Evolutionary conservation across 23 tunicate species (phyloP).

Genomic region (Trididemnum nubilum): DNA sequence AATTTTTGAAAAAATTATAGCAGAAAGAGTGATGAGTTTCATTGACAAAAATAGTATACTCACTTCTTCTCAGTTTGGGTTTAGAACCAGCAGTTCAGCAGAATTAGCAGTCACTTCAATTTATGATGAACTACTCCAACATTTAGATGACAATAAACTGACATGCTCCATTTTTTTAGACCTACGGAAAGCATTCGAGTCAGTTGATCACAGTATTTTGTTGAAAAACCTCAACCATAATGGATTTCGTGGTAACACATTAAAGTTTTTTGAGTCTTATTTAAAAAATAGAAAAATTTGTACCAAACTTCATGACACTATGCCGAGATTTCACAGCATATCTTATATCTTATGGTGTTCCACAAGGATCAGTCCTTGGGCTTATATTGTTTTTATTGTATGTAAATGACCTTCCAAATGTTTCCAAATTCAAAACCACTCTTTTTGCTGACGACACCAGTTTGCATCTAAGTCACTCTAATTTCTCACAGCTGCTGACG

Average conservation of each 20-base stretch:
- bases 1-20: slow-evolving; percentile 11
- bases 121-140: background rate
- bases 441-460: too few species aligned
- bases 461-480: too few species aligned
- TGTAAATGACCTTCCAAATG: too few species aligned
- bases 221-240: background rate
- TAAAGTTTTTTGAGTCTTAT: background rate
- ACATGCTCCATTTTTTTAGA: slow-evolving; percentile 16
- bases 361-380: too few species aligned
- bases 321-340: too few species aligned
- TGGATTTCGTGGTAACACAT: slow-evolving; percentile 22
- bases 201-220: slow-evolving; percentile 9
- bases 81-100: background rate
- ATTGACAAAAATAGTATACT: slow-evolving; percentile 4
- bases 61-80: background rate
- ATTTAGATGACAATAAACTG: background rate
- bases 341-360: too few species aligned
- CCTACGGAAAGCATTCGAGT: slow-evolving; percentile 15
- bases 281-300: background rate
- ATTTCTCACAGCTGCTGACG: too few species aligned
- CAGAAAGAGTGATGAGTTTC: background rate
- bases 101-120: background rate
- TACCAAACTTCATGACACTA: too few species aligned
- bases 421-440: too few species aligned
- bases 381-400: too few species aligned